These are phyloP conservation scores for Acanthurus leucopareius DNA, from an alignment of 2,797 vertebrate genomes.

Conservation along the genomic window DNA sequence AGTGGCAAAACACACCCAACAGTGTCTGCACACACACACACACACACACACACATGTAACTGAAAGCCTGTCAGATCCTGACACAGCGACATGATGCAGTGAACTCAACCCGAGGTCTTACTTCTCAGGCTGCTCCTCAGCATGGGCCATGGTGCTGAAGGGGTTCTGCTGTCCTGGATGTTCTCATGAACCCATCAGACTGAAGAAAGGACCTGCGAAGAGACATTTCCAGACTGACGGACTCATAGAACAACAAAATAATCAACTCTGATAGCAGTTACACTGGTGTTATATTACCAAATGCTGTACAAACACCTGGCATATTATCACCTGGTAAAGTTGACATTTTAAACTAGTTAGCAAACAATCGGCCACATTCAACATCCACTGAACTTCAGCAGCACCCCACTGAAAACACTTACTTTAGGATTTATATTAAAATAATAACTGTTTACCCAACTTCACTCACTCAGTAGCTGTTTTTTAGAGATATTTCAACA, in stretches of 20 bases:
- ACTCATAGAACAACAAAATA: not conserved
- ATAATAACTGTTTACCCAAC: no score
- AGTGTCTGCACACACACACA: constrained; percentile 77
- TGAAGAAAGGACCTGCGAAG: constrained; percentile 3
- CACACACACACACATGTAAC: not conserved
- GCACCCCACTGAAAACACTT: no score
- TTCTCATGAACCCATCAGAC: constrained; percentile 60
- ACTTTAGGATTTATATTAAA: no score
- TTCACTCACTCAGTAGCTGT: no score
- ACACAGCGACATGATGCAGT: not conserved
- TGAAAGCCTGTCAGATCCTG: no score
- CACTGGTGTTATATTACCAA: not conserved
- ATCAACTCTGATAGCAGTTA: not conserved
- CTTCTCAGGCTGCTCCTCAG: constrained; percentile 84
- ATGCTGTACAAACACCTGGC: no score
- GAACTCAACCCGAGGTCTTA: constrained; percentile 51
- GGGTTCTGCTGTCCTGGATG: constrained; percentile 28
- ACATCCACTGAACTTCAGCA: no score
- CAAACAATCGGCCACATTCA: no score
- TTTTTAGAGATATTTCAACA: no score
- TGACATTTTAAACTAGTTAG: no score
- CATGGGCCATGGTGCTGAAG: constrained; percentile 69
- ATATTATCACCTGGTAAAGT: no score
- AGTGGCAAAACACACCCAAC: constrained; percentile 88
- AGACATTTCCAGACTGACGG: not conserved